Evolutionary conservation across 2,113 vertebrate genomes (phyloP).

Genomic region (Neodon shergylaensis): DNA sequence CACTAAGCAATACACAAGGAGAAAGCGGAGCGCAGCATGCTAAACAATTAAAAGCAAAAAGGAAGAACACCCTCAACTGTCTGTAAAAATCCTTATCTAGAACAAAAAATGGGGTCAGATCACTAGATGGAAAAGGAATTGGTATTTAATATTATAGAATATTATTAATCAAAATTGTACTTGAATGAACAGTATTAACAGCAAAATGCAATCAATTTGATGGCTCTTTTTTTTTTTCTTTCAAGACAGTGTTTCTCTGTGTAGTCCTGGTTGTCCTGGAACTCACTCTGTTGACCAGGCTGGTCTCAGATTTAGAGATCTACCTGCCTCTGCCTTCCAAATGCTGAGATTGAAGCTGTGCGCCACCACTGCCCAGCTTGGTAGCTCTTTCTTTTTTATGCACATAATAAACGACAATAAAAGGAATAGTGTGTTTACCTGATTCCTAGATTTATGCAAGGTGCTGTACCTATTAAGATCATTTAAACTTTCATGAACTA

Average conservation of each 20-base stretch:
- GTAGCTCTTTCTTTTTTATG: neutral
- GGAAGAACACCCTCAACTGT: neutral
- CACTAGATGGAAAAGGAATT: constrained; percentile 24
- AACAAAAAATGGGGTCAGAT: neutral
- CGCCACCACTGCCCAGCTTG: neutral
- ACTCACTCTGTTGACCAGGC: neutral
- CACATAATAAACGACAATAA: neutral
- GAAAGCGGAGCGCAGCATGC: neutral
- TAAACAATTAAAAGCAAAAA: neutral
- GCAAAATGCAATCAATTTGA: neutral
- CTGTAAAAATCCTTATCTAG: neutral
- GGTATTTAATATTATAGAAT: neutral
- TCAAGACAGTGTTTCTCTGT: neutral
- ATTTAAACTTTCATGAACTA: constrained; percentile 19
- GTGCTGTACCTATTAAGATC: neutral
- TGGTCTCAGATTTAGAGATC: neutral
- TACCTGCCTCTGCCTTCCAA: neutral
- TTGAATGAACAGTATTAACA: neutral
- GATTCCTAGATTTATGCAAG: neutral
- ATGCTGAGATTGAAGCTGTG: neutral
- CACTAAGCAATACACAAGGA: neutral
- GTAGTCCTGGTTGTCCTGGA: neutral
- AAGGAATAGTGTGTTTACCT: neutral
- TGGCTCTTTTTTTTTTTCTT: neutral
- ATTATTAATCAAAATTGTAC: neutral